These are phyloP conservation scores for mouse (Mus musculus) DNA, from an alignment of 2,113 vertebrate genomes.

Conservation along the genomic window DNA sequence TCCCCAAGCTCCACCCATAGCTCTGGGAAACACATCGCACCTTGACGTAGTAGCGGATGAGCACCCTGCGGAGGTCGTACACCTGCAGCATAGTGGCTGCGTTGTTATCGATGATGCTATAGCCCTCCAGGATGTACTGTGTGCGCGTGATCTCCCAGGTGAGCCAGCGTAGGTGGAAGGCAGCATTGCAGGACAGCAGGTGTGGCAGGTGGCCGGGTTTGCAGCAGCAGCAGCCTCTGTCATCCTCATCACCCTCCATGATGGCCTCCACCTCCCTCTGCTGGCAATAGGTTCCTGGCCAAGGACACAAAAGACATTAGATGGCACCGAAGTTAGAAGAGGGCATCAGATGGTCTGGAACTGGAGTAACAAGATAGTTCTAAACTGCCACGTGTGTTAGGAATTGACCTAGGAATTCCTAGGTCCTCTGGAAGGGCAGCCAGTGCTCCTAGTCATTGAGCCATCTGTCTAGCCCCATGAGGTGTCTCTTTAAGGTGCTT, in stretches of 20 bases:
- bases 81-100: slow-evolving; percentile 98
- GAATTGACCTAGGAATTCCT: no score
- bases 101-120: slow-evolving; percentile 97
- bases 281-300: slow-evolving; percentile 97
- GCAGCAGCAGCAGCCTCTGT: slow-evolving; percentile 97
- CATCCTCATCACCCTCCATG: slow-evolving; percentile 96
- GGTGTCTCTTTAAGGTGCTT: neutral
- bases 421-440: neutral
- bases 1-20: no score
- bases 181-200: slow-evolving; percentile 95
- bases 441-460: neutral
- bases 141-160: slow-evolving; percentile 96
- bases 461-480: neutral
- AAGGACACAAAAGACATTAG: neutral
- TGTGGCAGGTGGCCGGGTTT: slow-evolving; percentile 95
- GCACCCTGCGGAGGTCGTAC: slow-evolving; percentile 96
- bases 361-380: neutral
- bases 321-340: neutral
- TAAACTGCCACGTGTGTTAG: no score
- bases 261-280: slow-evolving; percentile 99
- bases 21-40: slow-evolving; percentile 78
- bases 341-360: neutral
- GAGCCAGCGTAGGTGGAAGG: slow-evolving; percentile 98
- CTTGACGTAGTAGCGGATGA: slow-evolving; percentile 97
- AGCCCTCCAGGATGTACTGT: slow-evolving; percentile 98